A percentile compares a stretch with the other conserved stretches of the same genome.
Evolutionary conservation across 2,888 invertebrate genomes (phyloP).

Genomic region (Hermaeophaga mercurialis): DNA sequence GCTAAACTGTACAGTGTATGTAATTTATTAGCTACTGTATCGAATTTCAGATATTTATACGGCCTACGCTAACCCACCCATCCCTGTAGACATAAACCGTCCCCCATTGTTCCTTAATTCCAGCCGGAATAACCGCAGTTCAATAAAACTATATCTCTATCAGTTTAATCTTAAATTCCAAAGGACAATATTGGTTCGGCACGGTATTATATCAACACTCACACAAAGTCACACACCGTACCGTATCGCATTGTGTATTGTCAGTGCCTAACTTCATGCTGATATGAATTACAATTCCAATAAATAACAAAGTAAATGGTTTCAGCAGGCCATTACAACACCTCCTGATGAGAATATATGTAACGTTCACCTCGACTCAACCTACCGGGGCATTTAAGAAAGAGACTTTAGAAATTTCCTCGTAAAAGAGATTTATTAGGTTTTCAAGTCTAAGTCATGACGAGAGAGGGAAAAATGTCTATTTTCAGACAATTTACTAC

Average conservation of each 20-base stretch:
- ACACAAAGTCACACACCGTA: constrained; percentile 11
- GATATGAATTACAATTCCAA: constrained; percentile 26
- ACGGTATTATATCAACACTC: constrained; percentile 16
- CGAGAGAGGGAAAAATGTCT: too few species aligned
- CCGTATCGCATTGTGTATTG: constrained; percentile 21
- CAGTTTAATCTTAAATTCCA: constrained; percentile 17
- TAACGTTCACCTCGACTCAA: background rate
- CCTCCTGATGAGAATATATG: constrained; percentile 28
- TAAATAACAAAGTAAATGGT: constrained; percentile 24
- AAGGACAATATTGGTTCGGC: constrained; percentile 16
- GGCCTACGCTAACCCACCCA: too few species aligned
- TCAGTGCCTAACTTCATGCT: constrained; percentile 24
- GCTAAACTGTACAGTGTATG: too few species aligned
- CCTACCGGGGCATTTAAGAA: too few species aligned
- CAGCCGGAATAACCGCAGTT: background rate
- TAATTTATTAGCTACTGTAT: too few species aligned
- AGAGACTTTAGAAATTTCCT: too few species aligned
- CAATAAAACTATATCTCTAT: constrained; percentile 19
- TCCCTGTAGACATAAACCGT: background rate
- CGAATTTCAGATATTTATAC: too few species aligned
- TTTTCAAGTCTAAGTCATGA: too few species aligned
- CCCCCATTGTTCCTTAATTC: constrained; percentile 1
- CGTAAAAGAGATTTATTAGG: too few species aligned
- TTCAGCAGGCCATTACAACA: constrained; percentile 19
- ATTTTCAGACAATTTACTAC: too few species aligned